Base-by-base conservation (phyloP, 2,797 vertebrate genomes). In the Bovichtus variegatus region DNA sequence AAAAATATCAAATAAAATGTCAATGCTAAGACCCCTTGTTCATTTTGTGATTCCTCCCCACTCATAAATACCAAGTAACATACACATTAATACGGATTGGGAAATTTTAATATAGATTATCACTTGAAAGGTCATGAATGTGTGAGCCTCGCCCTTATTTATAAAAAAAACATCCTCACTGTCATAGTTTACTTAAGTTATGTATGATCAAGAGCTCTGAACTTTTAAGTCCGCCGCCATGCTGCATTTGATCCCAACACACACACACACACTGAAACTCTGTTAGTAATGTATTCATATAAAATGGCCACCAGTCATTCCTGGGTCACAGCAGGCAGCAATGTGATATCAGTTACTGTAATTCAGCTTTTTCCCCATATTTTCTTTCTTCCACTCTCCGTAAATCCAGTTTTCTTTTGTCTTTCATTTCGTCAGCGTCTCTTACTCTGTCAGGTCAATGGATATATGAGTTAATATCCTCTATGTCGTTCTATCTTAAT, bases 381-480 rank as follows among this genome's bases (percentile, higher is more conserved):
- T 4, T 40, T 25, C 43, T 49, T 36, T 53, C 1, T n/a, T 41
- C 16, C 21, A 5, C 10, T 49, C 12, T 61, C 43, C 50, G 31
- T 73, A 46, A 46, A 36, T 57, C 50, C 5, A 58, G 12, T 54
- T 63, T 40, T 69, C 58, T 62, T 9, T 61, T 15, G 13, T 62
- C 40, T 25, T 51, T 51, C 46, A 54, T n/a, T 58, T 19, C 6
- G 3, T 60, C 43, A 49, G 25, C 6, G 2, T 23, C 3, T 29
- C n/a, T n/a, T n/a, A n/a, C 19, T 43, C 44, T 50, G 46, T 27
- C 10, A 16, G 51, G 38, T 69, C 40, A 51, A 6, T 62, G 50
- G 21, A n/a, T n/a, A 46, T 47, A 62, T 27, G 47, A 44, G n/a
- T 63, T 71, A 51, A 74, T 62, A 67, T 75, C 11, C 46, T 53